Evolutionary conservation across 1,140 invertebrate species (phyloP).

Genomic region (Ptiloglossa arizonensis): DNA sequence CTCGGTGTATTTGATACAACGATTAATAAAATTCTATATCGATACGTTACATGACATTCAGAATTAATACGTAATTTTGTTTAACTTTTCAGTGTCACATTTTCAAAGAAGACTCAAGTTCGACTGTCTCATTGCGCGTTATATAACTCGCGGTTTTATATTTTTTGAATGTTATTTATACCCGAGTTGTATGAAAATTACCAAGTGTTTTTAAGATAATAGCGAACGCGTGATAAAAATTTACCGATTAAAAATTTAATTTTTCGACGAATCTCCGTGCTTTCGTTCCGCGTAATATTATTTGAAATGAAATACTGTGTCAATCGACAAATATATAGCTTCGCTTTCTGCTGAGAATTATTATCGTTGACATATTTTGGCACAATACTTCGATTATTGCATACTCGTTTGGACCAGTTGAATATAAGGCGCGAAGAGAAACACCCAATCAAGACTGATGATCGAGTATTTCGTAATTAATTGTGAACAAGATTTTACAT

Average conservation of each 20-base stretch:
- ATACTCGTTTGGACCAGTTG: background rate
- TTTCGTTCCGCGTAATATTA: background rate
- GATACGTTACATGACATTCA: background rate
- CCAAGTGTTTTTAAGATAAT: background rate
- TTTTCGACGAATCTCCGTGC: background rate
- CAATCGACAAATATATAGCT: slow-evolving; percentile 11
- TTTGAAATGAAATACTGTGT: slow-evolving; percentile 8
- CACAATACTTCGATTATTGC: slow-evolving; percentile 34
- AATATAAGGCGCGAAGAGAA: slow-evolving; percentile 39
- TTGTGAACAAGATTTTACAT: background rate
- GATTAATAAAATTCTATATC: background rate
- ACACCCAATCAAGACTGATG: background rate
- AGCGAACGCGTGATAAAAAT: background rate
- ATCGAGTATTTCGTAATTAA: background rate
- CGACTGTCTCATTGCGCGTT: background rate
- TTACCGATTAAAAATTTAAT: background rate
- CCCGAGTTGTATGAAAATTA: slow-evolving; percentile 1
- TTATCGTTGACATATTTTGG: slow-evolving; percentile 36
- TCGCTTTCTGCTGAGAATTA: slow-evolving; percentile 3
- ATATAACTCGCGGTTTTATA: background rate
- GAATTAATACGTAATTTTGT: background rate
- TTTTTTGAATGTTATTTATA: slow-evolving; percentile 12
- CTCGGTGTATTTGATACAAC: background rate
- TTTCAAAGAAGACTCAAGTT: background rate
- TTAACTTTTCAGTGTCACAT: background rate